Evolutionary conservation across 2,113 vertebrate species (phyloP).

Genomic region (Dipodomys ordii): DNA sequence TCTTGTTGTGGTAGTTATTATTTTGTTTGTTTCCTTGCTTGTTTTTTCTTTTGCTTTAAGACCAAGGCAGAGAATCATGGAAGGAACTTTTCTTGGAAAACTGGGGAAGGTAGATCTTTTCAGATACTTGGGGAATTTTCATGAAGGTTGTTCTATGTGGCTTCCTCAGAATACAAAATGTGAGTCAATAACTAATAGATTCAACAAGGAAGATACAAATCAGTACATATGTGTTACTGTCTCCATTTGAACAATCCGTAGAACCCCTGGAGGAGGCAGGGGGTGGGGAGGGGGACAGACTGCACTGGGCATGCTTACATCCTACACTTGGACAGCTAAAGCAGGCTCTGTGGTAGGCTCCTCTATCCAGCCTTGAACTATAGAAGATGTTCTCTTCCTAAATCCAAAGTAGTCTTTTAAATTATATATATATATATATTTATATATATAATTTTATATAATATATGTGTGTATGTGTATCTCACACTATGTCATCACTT

Average conservation of each 20-base stretch:
- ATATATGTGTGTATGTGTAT: neutral
- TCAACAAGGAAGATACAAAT: neutral
- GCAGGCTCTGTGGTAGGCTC: neutral
- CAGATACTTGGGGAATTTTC: neutral
- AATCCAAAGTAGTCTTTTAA: neutral
- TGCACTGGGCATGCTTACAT: neutral
- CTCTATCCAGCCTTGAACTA: neutral
- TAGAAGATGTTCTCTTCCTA: neutral
- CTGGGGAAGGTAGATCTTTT: neutral
- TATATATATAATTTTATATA: too few species aligned
- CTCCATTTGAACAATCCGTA: too few species aligned
- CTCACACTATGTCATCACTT: neutral
- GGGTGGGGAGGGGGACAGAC: too few species aligned
- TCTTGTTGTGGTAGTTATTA: neutral
- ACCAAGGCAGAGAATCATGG: neutral
- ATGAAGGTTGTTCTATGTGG: neutral
- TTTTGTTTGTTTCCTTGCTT: neutral
- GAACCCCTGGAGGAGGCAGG: too few species aligned
- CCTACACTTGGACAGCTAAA: neutral
- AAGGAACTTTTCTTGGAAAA: neutral
- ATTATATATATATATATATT: neutral
- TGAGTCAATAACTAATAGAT: neutral
- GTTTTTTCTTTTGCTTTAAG: neutral
- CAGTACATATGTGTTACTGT: neutral
- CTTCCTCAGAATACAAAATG: slow-evolving; percentile 9